Evolutionary conservation across 2,797 vertebrate species (phyloP), one percentile per base, ranked within the genome.

Genomic region (Rhabdomys pumilio): DNA sequence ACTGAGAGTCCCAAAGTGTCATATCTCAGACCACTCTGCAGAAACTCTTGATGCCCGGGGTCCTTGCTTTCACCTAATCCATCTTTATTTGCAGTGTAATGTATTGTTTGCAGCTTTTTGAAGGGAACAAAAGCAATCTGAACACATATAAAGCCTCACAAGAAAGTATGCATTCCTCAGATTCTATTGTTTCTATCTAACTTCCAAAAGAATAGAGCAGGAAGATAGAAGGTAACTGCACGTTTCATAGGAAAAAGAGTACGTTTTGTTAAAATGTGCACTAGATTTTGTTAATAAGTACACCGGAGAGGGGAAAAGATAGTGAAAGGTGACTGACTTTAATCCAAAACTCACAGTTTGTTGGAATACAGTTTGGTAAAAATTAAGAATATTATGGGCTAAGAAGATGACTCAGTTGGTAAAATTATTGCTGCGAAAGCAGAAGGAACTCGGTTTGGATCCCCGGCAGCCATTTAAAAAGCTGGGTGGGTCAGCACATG

Each of bases 61-160:
- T 34, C n/a, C 92, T 90, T 94, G 2, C 50, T 76, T 76, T 96
- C 86, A 69, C 82, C 93, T 94, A 94, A 81, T 94, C 92, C 75
- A 61, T 76, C 95, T 93, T 94, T 87, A 96, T 93, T 95, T 91
- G 63, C 91, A 29, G 3, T 57, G 29, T 88, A 77, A 96, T 94
- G 96, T 94, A 91, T 89, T 85, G 84, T 67, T n/a, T 61, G 47
- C 61, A 90, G 67, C 53, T 57, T 90, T 96, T 72, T 10, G 38
- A 92, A 93, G 87, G 91, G 65, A 93, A 81, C 76, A 88, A 93
- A 93, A 95, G 86, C 93, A 97, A 96, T 76, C 34, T 50, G 95
- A 85, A 91, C 72, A 57, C 86, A 90, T 94, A 91, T 82, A 94
- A 97, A 95, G 72, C 91, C 17, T 90, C 38, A 55, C 87, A 81